Base-by-base conservation (phyloP, 30 jellyfish, hydroid and myxozoan genomes). In the Clytia hemisphaerica region DNA sequence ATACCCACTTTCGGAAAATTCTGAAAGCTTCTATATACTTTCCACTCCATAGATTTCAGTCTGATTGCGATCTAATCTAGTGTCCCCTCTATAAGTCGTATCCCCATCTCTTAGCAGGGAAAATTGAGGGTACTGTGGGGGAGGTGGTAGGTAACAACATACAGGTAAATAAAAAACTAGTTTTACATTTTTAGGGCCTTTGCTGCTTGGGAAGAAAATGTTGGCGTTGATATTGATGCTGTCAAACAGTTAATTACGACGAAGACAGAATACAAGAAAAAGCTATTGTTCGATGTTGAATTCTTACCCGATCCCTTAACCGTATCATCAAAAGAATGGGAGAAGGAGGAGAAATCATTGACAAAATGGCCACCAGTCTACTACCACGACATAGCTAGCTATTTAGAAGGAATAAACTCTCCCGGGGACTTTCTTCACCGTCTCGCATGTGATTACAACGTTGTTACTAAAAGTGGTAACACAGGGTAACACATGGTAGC, bases 161-260 rank as follows among this genome's bases (percentile, higher is more conserved):
- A n/a, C n/a, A n/a, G n/a, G n/a, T n/a, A n/a, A n/a, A n/a, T n/a
- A n/a, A n/a, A n/a, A n/a, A n/a, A 40, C 53, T 40, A 7, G 16
- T 16, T 40, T 40, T 7, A 7, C 53, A 7, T 40, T 40, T 40
- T 40, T 16, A 40, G 53, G 16, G 53, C 53, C 14, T 40, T 40
- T 40, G 53, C 53, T 40, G 53, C 53, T 40, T 40, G 53, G 53
- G 53, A 40, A 16, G 53, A 40, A 40, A 40, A 40, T 40, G 53
- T 16, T 40, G 53, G 10, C 10, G 53, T 40, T 7, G 53, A 40
- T 16, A 40, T 40, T 16, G 53, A 40, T 16, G 16, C 16, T 10
- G 53, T 7, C 14, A 40, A 40, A 16, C 53, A 40, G 53, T 16
- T 40, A 40, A 40, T 40, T 16, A 40, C 16, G 53, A 10, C 10